Base-by-base conservation (phyloP, 2,888 invertebrate genomes). In the Polydrusus cervinus region DNA sequence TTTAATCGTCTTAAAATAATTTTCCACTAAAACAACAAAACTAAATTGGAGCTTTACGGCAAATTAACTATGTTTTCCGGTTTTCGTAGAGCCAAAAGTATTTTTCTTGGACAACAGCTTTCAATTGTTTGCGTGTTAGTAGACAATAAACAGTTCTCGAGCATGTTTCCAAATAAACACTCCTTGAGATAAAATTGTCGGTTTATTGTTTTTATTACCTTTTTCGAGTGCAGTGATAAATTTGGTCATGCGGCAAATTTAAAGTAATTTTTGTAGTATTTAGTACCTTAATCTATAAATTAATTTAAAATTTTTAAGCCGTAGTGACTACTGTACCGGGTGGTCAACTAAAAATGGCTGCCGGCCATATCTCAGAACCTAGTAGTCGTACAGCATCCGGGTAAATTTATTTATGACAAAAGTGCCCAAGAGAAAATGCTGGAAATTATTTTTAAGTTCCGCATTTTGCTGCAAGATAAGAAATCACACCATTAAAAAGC, bases 91-190 rank as follows among this genome's bases (percentile, higher is more conserved):
- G 51, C 9, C 38, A 13, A 47, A 45, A 74, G 65, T 60, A 74
- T 62, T 71, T 71, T 71, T 75, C 47, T 62, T 51, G 60, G 14
- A 53, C 65, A 67, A 60, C 75, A 62, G 67, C 69, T 65, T 72
- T 67, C 75, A 75, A 75, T 76, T 72, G 72, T 65, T 72, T 72
- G 76, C 69, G 72, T 76, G 76, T 72, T 72, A 61, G 72, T 55
- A 53, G 69, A 72, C 76, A 72, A 72, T 76, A 72, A 76, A 76
- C 76, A 62, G 68, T 49, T 67, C 45, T 60, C 51, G 65, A 72
- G 68, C 68, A 72, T 69, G 76, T 69, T 76, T 64, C 69, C 72
- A 64, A 72, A 65, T 72, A 70, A 68, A 72, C 62, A 69, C 69
- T 75, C 49, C n/a, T 43, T 30, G 38, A 51, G 62, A 67, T 71